These are phyloP conservation scores for Cosmia trapezina DNA, from an alignment of 2,888 invertebrate species.

Conservation along the genomic window DNA sequence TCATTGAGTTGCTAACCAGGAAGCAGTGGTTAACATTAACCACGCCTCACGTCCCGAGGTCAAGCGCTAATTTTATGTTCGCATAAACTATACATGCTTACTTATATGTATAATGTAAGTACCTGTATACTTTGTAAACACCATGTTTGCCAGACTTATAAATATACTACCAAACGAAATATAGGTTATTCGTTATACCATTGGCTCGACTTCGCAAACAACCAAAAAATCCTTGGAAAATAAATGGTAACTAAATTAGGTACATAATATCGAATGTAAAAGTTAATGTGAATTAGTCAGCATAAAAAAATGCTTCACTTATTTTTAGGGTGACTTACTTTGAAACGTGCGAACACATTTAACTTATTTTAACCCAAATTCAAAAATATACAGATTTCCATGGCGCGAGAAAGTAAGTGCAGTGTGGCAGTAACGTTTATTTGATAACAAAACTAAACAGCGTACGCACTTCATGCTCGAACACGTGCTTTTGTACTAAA, in stretches of 20 bases:
- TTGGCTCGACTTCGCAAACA: conserved; percentile 8
- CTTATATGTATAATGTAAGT: conserved; percentile 39
- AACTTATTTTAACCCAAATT: too few species aligned
- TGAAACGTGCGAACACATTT: too few species aligned
- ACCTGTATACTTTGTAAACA: conserved; percentile 50
- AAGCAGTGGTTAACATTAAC: conserved; percentile 85
- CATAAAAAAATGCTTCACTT: neutral
- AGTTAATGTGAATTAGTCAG: too few species aligned
- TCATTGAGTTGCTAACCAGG: conserved; percentile 88
- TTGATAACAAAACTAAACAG: conserved; percentile 64
- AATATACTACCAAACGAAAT: conserved; percentile 22
- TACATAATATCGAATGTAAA: neutral
- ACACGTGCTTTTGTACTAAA: conserved; percentile 62
- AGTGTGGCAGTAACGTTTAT: conserved; percentile 51
- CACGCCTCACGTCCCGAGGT: conserved; percentile 81
- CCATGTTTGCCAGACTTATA: conserved; percentile 36
- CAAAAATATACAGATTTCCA: conserved; percentile 22
- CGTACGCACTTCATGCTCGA: conserved; percentile 54
- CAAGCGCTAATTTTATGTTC: conserved; percentile 71
- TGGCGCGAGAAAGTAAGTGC: conserved; percentile 50
- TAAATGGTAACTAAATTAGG: neutral
- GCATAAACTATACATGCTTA: conserved; percentile 36
- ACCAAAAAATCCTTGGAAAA: conserved; percentile 1
- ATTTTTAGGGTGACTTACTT: too few species aligned
- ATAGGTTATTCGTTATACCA: neutral